A percentile compares a stretch with the other conserved stretches of the same genome.
These are phyloP conservation scores for Chondrosia reniformis DNA, from an alignment of 37 sponge, comb jelly and placozoan genomes.

Conservation along the genomic window DNA sequence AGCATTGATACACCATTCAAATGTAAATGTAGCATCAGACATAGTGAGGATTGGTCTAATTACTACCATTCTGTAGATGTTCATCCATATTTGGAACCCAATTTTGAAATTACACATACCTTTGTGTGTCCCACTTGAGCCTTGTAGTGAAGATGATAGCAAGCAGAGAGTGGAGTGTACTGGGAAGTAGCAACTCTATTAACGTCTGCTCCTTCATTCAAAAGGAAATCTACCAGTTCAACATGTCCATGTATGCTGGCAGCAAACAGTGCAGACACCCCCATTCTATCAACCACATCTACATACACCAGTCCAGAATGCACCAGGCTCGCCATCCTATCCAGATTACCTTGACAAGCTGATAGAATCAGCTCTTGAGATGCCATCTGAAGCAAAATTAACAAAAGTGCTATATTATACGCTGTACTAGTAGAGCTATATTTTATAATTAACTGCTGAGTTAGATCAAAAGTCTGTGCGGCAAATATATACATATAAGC, in stretches of 20 bases:
- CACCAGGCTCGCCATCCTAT: slow-evolving; percentile 29
- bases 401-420: too few relatives aligned
- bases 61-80: too few relatives aligned
- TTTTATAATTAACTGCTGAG: too few relatives aligned
- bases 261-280: slow-evolving; percentile 62
- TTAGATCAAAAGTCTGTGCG: too few relatives aligned
- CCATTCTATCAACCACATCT: slow-evolving; percentile 66
- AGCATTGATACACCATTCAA: too few relatives aligned
- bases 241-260: slow-evolving; percentile 63
- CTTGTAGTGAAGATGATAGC: slow-evolving; percentile 65
- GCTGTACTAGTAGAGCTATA: too few relatives aligned
- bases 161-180: slow-evolving; percentile 65
- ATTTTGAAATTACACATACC: too few relatives aligned
- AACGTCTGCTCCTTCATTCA: slow-evolving; percentile 80
- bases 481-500: too few relatives aligned
- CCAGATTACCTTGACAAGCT: slow-evolving; percentile 35
- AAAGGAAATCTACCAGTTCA: slow-evolving; percentile 48
- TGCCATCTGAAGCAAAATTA: slow-evolving; percentile 26
- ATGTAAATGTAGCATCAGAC: too few relatives aligned
- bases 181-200: slow-evolving; percentile 56
- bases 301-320: slow-evolving; percentile 38
- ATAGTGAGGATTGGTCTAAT: too few relatives aligned
- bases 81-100: too few relatives aligned
- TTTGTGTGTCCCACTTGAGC: neutral
- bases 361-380: slow-evolving; percentile 67